phyloP scores from a whole-genome alignment of 2,797 vertebrate species.

The Gobio occitaniae region DNA sequence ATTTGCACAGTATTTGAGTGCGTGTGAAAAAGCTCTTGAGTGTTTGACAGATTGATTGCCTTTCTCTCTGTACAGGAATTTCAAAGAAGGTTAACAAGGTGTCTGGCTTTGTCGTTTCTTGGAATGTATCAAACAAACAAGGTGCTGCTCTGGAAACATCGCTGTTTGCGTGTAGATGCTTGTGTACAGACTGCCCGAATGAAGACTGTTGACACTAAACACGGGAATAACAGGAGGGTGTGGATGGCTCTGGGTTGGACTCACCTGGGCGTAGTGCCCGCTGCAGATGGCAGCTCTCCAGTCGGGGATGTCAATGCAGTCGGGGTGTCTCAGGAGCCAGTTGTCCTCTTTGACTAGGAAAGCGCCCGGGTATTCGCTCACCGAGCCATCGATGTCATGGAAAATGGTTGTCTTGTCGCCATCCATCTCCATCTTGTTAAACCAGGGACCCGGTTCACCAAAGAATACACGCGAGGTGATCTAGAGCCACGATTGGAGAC shows the following conservation, averaged over 20 bases:
- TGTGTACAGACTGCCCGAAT: neutral
- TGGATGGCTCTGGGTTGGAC: conserved; percentile 19
- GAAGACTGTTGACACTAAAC: conserved; percentile 7
- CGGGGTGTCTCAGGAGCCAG: conserved; percentile 92
- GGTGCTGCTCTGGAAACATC: neutral
- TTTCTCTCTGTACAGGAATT: neutral
- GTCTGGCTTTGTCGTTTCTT: neutral
- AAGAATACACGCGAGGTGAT: conserved; percentile 96
- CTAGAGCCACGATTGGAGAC: conserved; percentile 68
- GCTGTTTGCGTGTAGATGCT: conserved; percentile 11
- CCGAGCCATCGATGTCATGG: conserved; percentile 92
- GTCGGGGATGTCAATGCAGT: conserved; percentile 93
- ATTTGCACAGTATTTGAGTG: neutral
- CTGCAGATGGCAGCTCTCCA: conserved; percentile 97
- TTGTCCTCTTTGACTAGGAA: conserved; percentile 96
- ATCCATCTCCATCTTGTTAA: conserved; percentile 93
- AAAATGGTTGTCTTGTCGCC: conserved; percentile 96
- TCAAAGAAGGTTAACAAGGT: conserved; percentile 15
- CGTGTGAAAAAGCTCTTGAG: neutral
- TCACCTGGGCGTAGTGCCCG: conserved; percentile 91
- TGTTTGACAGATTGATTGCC: neutral
- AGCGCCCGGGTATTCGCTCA: conserved; percentile 94
- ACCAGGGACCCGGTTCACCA: conserved; percentile 95
- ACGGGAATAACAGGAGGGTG: neutral
- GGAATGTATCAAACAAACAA: conserved; percentile 20